Evolutionary conservation across 2,113 vertebrate species (phyloP).

Genomic region (Bolborhynchus lineola): DNA sequence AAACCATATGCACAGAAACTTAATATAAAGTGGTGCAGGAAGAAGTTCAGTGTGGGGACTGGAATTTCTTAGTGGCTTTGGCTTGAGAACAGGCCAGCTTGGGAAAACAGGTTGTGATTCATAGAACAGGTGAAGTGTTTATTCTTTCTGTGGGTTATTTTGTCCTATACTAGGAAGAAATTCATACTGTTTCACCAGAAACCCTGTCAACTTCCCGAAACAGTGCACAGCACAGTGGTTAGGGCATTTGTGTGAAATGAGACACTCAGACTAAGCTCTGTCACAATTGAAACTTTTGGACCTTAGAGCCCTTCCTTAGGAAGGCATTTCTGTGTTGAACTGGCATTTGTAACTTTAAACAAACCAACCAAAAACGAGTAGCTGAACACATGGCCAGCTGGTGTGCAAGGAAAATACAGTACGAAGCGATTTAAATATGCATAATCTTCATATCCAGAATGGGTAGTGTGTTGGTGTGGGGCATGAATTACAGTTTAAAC

Average conservation of each 20-base stretch:
- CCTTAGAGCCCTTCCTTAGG: background rate
- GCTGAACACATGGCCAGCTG: background rate
- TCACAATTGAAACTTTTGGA: background rate
- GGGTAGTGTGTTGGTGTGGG: background rate
- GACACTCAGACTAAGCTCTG: background rate
- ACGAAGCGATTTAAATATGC: background rate
- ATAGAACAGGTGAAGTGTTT: background rate
- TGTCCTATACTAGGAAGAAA: background rate
- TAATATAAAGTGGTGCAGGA: background rate
- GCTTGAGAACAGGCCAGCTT: accelerated
- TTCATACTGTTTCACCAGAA: background rate
- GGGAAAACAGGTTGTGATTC: background rate
- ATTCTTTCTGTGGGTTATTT: background rate
- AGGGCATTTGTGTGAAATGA: background rate
- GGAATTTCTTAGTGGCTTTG: background rate
- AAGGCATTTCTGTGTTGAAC: background rate
- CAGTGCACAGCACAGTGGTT: background rate
- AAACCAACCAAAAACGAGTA: background rate
- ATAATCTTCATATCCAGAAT: background rate
- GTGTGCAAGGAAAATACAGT: background rate
- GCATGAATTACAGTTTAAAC: background rate
- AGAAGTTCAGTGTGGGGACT: background rate
- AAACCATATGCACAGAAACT: background rate
- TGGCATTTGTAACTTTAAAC: background rate
- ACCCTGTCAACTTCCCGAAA: background rate